Conservation (phyloP, 2,888 invertebrate species). For the Sesamia inferens region DNA sequence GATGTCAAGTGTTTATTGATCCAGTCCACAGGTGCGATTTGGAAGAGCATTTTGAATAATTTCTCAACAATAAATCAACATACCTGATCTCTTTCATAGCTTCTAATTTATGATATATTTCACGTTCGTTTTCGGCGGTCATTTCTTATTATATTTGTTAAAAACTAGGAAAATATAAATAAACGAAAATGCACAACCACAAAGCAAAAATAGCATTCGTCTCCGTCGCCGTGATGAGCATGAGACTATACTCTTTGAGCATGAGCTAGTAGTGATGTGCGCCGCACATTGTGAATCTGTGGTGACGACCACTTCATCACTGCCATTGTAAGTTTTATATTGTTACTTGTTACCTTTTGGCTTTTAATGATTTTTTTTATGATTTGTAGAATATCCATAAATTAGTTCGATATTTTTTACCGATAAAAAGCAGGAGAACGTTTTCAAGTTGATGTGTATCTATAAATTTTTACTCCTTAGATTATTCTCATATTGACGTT, state of each 20-base stretch:
- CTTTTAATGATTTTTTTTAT: no score
- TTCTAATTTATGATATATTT: constrained; percentile 97
- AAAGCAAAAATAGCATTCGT: constrained; percentile 55
- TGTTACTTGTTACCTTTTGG: no score
- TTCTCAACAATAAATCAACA: constrained; percentile 44
- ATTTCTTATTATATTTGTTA: constrained; percentile 81
- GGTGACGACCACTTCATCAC: neutral
- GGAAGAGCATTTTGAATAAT: constrained; percentile 68
- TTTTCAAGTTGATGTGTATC: neutral
- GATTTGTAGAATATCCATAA: no score
- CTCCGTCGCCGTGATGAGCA: constrained; percentile 2
- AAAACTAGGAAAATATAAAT: constrained; percentile 56
- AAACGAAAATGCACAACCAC: constrained; percentile 70
- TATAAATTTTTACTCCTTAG: neutral
- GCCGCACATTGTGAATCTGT: neutral
- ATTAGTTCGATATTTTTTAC: neutral
- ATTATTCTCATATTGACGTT: neutral
- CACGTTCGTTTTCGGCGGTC: constrained; percentile 94
- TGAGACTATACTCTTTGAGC: no score
- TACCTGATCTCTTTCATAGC: constrained; percentile 98
- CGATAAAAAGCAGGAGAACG: neutral
- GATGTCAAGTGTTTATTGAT: constrained; percentile 85
- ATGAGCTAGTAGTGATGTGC: constrained; percentile 11
- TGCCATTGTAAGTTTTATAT: no score
- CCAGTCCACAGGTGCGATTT: constrained; percentile 85